Percentiles rank a stretch among this genome's conserved stretches.
phyloP scores from a whole-genome alignment of 2,888 invertebrate genomes.

The Saturnia pavonia region DNA sequence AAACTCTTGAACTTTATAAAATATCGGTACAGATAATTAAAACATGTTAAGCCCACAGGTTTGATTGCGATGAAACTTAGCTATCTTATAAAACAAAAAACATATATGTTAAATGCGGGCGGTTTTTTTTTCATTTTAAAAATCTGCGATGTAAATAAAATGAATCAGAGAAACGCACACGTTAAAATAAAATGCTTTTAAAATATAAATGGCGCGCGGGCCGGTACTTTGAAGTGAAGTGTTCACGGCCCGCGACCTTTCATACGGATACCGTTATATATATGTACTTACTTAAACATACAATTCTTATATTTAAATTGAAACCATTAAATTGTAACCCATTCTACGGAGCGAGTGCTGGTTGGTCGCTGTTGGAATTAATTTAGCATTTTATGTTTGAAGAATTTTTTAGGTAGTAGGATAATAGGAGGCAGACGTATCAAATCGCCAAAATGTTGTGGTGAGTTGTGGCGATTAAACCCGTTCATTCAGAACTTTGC shows the following conservation, averaged over 20 bases:
- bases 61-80: too few species aligned
- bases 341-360: slow-evolving; percentile 11
- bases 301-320: slow-evolving; percentile 41
- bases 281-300: slow-evolving; percentile 42
- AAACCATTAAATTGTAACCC: slow-evolving; percentile 21
- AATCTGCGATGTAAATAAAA: background rate
- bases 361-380: slow-evolving; percentile 11
- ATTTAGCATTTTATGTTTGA: slow-evolving; percentile 4
- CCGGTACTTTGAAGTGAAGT: slow-evolving; percentile 37
- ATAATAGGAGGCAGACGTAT: too few species aligned
- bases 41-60: too few species aligned
- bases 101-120: too few species aligned
- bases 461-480: too few species aligned
- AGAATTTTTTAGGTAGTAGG: background rate
- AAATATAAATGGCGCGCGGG: slow-evolving; percentile 15
- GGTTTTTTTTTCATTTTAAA: background rate
- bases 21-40: too few species aligned
- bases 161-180: slow-evolving; percentile 11
- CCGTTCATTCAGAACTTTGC: too few species aligned
- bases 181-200: slow-evolving; percentile 15
- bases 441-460: too few species aligned
- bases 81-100: too few species aligned
- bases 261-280: slow-evolving; percentile 31
- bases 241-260: slow-evolving; percentile 39
- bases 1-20: too few species aligned